Base-by-base conservation (phyloP, 2,888 invertebrate genomes). In the Sphaerophoria rueppellii region DNA sequence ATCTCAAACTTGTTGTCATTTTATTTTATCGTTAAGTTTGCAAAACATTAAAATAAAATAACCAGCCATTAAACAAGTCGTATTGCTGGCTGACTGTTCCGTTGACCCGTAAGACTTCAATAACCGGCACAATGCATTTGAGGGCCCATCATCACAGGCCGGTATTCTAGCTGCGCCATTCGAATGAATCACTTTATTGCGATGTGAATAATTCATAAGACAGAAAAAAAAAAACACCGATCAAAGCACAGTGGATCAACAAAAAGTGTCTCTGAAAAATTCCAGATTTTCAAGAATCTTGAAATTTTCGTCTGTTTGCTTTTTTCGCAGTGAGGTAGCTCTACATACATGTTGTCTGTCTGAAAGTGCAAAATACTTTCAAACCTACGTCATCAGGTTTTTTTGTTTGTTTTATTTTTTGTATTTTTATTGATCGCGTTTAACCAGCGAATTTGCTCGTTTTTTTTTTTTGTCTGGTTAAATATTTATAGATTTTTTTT, bases 131-230 rank as follows among this genome's bases (percentile, higher is more conserved):
- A 48, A n/a, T 37, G 54, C 54, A 32, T 50, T 35, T 52, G 65
- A 7, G 9, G 14, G 5, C n/a, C n/a, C n/a, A n/a, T 5, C n/a
- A 2, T 46, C 12, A 3, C n/a, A n/a, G 12, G n/a, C 7, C 35
- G 9, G 57, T 32, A 67, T 67, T 67, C 52, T 67, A 6, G 24
- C 52, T 12, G 61, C 48, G 52, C 65, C 65, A 67, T 54, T 67
- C 67, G 50, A 52, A 58, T 67, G 75, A 75, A 75, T 75, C 75
- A 75, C 32, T 58, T 57, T 48, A 50, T 58, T 75, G 75, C 67
- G 65, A 50, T 57, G 67, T 75, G 75, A 75, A 75, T 75, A 67
- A 75, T 75, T 75, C 75, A 75, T 75, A 34, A 75, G 67, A 58
- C 40, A n/a, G 67, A 35, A 11, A 43, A 60, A 50, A 52, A 72